These are phyloP conservation scores for Leptinotarsa rubiginosa DNA, from an alignment of 2,888 invertebrate species.

Conservation along the genomic window DNA sequence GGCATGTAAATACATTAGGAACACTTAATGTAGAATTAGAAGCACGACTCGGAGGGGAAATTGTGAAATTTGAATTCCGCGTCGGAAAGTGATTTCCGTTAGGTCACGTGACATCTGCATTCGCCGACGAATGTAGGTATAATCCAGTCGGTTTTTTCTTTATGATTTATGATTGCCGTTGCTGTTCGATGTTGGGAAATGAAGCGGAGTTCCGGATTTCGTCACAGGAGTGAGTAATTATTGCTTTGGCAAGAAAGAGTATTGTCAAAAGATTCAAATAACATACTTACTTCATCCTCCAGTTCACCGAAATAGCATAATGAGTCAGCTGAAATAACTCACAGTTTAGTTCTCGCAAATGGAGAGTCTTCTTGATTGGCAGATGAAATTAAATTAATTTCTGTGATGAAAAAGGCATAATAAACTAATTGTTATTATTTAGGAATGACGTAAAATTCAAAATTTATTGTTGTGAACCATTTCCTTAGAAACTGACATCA, in stretches of 20 bases:
- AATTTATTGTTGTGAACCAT: no score
- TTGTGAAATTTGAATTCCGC: conserved; percentile 65
- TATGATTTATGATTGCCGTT: conserved; percentile 23
- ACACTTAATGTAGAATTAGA: conserved; percentile 62
- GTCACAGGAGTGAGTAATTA: neutral
- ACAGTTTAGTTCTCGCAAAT: no score
- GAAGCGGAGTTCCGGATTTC: conserved; percentile 9
- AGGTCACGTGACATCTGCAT: conserved; percentile 58
- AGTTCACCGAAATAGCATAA: no score
- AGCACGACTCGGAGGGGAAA: conserved; percentile 64
- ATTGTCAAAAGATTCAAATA: no score
- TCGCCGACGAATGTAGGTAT: conserved; percentile 45
- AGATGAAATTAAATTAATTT: no score
- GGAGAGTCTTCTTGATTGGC: no score
- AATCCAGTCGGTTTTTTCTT: conserved; percentile 20
- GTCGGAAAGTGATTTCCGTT: conserved; percentile 62
- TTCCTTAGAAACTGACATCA: no score
- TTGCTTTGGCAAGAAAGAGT: neutral
- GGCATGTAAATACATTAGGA: conserved; percentile 63
- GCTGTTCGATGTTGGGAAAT: conserved; percentile 12
- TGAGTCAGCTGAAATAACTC: no score
- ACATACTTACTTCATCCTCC: no score
- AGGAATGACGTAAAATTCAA: no score
- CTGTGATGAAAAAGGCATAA: no score
- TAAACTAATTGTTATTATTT: no score